Evolutionary conservation across 1,140 invertebrate species (phyloP).

Genomic region (Lepidotrigona ventralis): DNA sequence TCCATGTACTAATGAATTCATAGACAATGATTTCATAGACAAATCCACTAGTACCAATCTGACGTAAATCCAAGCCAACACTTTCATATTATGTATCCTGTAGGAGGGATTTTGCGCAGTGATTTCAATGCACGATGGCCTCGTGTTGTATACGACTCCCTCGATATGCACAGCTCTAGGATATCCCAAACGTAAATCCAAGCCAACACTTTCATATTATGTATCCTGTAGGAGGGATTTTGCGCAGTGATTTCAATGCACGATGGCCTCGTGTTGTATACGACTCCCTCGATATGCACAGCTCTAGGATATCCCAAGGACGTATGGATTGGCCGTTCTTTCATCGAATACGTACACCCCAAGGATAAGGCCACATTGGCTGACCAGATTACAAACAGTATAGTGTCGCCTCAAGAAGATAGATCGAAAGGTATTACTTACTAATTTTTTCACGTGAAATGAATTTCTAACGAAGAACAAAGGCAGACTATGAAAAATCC

Average conservation of each 20-base stretch:
- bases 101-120: slow-evolving; percentile 89
- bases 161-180: slow-evolving; percentile 86
- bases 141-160: slow-evolving; percentile 88
- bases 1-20: slow-evolving; percentile 25
- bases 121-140: slow-evolving; percentile 90
- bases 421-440: slow-evolving; percentile 62
- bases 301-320: slow-evolving; percentile 90
- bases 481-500: neutral
- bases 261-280: slow-evolving; percentile 89
- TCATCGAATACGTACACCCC: slow-evolving; percentile 92
- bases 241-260: slow-evolving; percentile 90
- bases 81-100: slow-evolving; percentile 22
- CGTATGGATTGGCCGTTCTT: slow-evolving; percentile 91
- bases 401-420: slow-evolving; percentile 67
- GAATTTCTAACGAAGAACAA: neutral
- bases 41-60: neutral
- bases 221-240: slow-evolving; percentile 84
- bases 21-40: neutral
- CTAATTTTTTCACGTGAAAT: neutral
- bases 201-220: neutral
- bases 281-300: slow-evolving; percentile 85
- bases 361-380: slow-evolving; percentile 85
- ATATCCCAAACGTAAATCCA: slow-evolving; percentile 83
- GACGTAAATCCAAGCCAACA: neutral
- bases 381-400: slow-evolving; percentile 82